Evolutionary conservation across 2,113 vertebrate genomes (phyloP), one percentile per base, ranked within the genome.

Genomic region (Podocnemis expansa): DNA sequence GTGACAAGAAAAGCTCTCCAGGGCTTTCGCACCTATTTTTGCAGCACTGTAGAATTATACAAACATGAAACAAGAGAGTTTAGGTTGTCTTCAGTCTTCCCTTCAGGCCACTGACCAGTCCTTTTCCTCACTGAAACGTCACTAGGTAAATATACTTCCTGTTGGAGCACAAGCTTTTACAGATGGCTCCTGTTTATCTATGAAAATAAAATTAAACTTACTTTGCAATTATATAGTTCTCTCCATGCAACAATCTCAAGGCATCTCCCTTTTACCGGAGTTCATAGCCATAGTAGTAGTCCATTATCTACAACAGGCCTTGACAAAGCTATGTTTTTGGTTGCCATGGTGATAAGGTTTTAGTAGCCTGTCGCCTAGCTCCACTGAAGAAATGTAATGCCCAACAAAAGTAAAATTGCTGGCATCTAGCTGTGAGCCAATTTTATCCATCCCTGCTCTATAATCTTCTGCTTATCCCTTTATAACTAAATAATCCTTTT

Each of bases 71-170:
- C 58, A 93, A 76, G 89, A 83, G 94, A 96, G 84, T 60, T 51
- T 96, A 89, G 63, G 88, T 25, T 91, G 89, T 94, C 93, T 89
- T 87, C 92, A 31, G 41, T 91, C 91, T 67, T 91, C 67, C 93
- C 94, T 94, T 88, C 91, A 87, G 95, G 96, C 95, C 95, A 94
- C 11, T 94, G 92, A 90, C 88, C 94, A 96, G 89, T 92, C 78
- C 89, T 93, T 49, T 83, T 91, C 29, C 29, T 8, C 90, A 75
- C n/a, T 88, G 95, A 95, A 91, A 96, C 38, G 88, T 91, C 95
- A 92, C 94, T 91, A 96, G 94, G 88, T 75, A 92, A 95, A 94
- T 87, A 89, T 83, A 95, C 88, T 96, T 95, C 93, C 95, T 92
- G 11, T 51, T 88, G 91, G 91, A 78, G 92, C 81, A 83, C 84